phyloP scores from a whole-genome alignment of 2,797 vertebrate genomes.

The Perodicticus potto region DNA sequence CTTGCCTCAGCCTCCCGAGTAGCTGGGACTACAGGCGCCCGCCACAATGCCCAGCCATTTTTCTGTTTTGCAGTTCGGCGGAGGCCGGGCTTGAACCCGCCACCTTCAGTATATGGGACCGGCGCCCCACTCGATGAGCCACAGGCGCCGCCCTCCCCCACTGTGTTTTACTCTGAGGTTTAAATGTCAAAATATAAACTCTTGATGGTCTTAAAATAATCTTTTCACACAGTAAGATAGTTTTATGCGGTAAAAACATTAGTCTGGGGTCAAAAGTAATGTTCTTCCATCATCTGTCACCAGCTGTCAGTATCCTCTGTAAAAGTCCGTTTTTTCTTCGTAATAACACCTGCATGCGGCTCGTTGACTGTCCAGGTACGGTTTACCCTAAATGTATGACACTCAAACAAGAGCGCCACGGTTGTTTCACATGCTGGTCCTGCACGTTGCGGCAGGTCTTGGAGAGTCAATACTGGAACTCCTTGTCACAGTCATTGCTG shows the following conservation, averaged over 20 bases:
- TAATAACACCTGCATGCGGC: slow-evolving; percentile 93
- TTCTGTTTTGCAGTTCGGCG: no score
- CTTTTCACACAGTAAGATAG: slow-evolving; percentile 1
- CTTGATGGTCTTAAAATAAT: slow-evolving; percentile 23
- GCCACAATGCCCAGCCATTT: no score
- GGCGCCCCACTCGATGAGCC: no score
- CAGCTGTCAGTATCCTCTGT: slow-evolving; percentile 74
- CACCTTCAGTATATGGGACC: no score
- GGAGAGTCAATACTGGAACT: slow-evolving; percentile 95
- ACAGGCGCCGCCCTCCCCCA: no score
- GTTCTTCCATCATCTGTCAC: neutral
- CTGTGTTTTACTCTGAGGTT: no score
- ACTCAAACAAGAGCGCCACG: slow-evolving; percentile 94
- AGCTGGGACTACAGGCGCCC: no score
- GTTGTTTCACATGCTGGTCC: slow-evolving; percentile 95
- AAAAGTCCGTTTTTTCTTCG: slow-evolving; percentile 93
- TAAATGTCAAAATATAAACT: no score
- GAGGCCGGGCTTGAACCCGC: no score
- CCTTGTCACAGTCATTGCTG: slow-evolving; percentile 94
- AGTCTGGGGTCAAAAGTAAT: neutral
- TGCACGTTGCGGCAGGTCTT: slow-evolving; percentile 95
- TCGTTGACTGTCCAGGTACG: slow-evolving; percentile 83
- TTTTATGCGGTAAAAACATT: neutral
- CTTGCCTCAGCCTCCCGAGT: no score
- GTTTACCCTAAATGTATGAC: slow-evolving; percentile 97